phyloP scores from a whole-genome alignment of 2,113 vertebrate species.

The Pachypanchax playfairii region DNA sequence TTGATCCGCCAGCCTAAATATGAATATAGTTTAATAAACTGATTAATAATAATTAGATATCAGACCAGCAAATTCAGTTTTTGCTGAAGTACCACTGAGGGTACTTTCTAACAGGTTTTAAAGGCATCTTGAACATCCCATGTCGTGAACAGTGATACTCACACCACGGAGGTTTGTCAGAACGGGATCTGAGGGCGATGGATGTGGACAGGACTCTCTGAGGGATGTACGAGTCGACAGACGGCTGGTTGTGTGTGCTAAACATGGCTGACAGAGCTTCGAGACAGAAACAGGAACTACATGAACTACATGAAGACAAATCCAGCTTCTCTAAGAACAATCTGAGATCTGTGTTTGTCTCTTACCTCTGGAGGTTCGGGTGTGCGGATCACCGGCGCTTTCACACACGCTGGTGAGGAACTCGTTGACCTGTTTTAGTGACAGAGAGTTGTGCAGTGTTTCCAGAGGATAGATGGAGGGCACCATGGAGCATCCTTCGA shows the following conservation, averaged over 20 bases:
- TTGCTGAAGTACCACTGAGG: too few relatives aligned
- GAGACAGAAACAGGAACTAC: background rate
- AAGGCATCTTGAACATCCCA: constrained; percentile 30
- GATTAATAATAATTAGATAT: too few relatives aligned
- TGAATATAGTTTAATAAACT: too few relatives aligned
- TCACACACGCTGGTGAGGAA: constrained; percentile 89
- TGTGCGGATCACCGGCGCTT: constrained; percentile 83
- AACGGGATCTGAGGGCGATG: constrained; percentile 82
- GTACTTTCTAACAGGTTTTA: background rate
- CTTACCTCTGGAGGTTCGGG: constrained; percentile 86
- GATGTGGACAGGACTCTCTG: constrained; percentile 88
- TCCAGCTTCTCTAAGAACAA: background rate
- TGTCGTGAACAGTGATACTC: constrained; percentile 76
- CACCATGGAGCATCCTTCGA: constrained; percentile 99
- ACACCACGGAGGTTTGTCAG: constrained; percentile 96
- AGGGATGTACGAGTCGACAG: constrained; percentile 86
- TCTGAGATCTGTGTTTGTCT: background rate
- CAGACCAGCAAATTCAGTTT: too few relatives aligned
- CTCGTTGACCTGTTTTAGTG: constrained; percentile 91
- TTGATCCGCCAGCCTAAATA: too few relatives aligned
- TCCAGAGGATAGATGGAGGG: constrained; percentile 97
- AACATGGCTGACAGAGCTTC: constrained; percentile 85
- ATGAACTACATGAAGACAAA: background rate
- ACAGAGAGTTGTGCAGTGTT: constrained; percentile 98
- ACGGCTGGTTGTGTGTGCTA: constrained; percentile 84